Base-by-base conservation (phyloP, 2,113 vertebrate species). In the Tachysurus fulvidraco region DNA sequence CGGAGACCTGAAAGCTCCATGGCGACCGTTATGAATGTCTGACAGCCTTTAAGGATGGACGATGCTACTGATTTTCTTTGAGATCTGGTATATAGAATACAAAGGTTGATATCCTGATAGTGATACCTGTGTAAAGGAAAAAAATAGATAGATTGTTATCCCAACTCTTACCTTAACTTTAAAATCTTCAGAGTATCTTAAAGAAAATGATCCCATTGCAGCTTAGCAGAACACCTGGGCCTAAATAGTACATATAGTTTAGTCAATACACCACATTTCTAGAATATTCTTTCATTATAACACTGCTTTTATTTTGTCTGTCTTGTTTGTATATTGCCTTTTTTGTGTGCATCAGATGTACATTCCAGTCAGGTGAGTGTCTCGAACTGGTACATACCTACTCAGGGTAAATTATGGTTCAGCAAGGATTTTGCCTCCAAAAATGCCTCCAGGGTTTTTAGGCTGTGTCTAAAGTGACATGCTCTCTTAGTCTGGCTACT, bases 1-100 rank as follows among this genome's bases (percentile, higher is more conserved):
- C 84, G 84, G 89, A 79, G 86, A 89, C 81, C 41, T 86, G 89
- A 78, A 78, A 88, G 89, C 89, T 86, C 89, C 89, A 90, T 90
- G 89, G 77, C 81, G 86, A 89, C 89, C 86, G 41, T 87, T 25
- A 73, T 55, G 83, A 74, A 84, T 46, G 54, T 71, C 69, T 57
- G 36, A 46, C 65, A 71, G 50, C 28, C 82, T 52, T 60, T 69
- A 74, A 84, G 83, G 83, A 74, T 57, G 28, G 46, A 46, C 64
- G 36, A 59, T 59, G 55, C 12, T 9, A 21, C 21, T 52, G 25
- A 46, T 74, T 54, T 55, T 41, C 23, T 69, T 65, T 83, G n/a
- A 0, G 23, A 83, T 69, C 19, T 59, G 5, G 23, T 57, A 60
- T 36, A 55, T 55, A 3, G 23, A 54, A 83, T 25, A 76, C 74